Base-by-base conservation (phyloP, 1,140 invertebrate genomes). In the Aricia agestis region DNA sequence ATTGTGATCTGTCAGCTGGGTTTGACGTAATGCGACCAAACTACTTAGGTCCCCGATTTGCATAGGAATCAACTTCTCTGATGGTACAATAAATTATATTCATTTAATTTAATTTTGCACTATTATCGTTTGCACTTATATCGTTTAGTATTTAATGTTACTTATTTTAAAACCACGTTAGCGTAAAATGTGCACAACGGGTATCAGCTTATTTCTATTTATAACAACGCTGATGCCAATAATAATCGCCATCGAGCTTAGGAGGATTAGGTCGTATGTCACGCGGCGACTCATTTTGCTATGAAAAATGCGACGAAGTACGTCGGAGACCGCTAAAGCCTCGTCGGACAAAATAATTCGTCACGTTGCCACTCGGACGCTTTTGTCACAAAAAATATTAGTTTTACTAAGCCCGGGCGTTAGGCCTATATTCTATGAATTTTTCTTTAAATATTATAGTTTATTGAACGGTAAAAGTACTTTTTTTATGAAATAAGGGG, bases 331-430 rank as follows among this genome's bases (percentile, higher is more conserved):
- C 52, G 52, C n/a, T n/a, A 59, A n/a, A 17, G n/a, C 58, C n/a
- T 17, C n/a, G n/a, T 6, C 58, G 15, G 15, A 59, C n/a, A 3
- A 59, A 59, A 59, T 59, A 17, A 17, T 59, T 17, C 18, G 6
- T n/a, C 58, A 59, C n/a, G 36, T 36, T 36, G 36, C 36, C 36
- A 36, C 36, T 36, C n/a, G 58, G 58, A n/a, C n/a, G 0, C 15
- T 59, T 25, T 59, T 59, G n/a, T 17, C n/a, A 17, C 18, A 59
- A 59, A 58, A 58, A 59, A 59, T 17, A 59, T 59, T 59, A 59
- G 58, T 18, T 59, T 6, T 9, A 36, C 6, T 9, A 36, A 36
- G 2, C 36, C 36, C 6, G 36, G 36, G 32, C 32, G 6, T 36
- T 36, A 36, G 36, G 36, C 6, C 2, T 36, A 5, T 36, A 9